phyloP scores from a whole-genome alignment of 2,797 vertebrate genomes.

The Apodemus agrarius region DNA sequence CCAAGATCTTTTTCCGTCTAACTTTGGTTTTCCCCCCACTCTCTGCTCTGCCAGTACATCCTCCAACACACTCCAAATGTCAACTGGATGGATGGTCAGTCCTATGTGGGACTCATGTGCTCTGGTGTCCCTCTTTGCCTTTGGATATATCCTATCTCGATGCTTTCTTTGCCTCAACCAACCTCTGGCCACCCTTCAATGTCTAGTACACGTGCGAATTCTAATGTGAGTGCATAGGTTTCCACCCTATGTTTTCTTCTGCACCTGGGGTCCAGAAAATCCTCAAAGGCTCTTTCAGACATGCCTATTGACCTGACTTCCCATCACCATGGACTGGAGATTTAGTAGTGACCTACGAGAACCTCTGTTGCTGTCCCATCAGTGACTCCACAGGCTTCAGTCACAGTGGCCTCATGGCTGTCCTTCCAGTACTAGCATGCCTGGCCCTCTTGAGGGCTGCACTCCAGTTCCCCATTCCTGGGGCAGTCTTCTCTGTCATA shows the following conservation, averaged over 20 bases:
- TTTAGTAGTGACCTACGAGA: neutral
- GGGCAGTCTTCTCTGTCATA: neutral
- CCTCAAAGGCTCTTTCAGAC: neutral
- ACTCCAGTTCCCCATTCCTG: neutral
- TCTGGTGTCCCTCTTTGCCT: neutral
- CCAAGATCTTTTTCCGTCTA: neutral
- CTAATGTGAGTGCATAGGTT: neutral
- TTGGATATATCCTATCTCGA: neutral
- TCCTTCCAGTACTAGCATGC: accelerated
- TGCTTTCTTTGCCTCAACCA: neutral
- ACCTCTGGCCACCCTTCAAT: conserved; percentile 23
- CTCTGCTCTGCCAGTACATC: neutral
- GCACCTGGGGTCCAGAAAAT: neutral
- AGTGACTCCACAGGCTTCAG: neutral
- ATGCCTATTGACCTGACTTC: neutral
- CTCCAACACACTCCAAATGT: neutral
- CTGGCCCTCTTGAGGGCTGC: neutral
- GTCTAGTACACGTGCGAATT: neutral
- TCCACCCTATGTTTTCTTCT: neutral
- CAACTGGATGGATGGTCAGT: neutral
- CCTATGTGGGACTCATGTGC: neutral
- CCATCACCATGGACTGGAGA: neutral
- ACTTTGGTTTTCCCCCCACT: neutral
- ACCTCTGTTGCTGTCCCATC: neutral
- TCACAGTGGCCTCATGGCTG: accelerated